Percentiles rank a stretch among this genome's conserved stretches.
Evolutionary conservation across 2,113 vertebrate species (phyloP).

Genomic region (Chamaea fasciata): DNA sequence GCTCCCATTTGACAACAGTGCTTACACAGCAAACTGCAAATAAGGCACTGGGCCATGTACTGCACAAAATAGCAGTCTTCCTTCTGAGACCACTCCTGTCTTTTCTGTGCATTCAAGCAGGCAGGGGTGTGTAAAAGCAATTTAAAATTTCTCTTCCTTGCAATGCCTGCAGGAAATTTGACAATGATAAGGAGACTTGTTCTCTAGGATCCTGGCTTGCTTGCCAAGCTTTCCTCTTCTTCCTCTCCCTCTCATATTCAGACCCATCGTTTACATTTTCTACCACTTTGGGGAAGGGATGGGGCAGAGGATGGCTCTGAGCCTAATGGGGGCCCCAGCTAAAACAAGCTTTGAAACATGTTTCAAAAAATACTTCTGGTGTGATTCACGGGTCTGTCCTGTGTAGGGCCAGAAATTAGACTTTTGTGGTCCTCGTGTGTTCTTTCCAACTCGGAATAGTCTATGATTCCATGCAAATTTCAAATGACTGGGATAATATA

Average conservation of each 20-base stretch:
- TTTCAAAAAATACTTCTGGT: background rate
- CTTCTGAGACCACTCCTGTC: background rate
- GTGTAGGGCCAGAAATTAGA: background rate
- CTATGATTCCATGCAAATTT: background rate
- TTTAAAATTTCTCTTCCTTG: slow-evolving; percentile 3
- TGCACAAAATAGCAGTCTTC: background rate
- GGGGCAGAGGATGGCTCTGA: background rate
- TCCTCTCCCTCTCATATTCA: background rate
- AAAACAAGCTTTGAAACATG: background rate
- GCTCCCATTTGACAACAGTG: background rate
- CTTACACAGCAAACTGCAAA: slow-evolving; percentile 21
- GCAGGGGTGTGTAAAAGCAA: background rate
- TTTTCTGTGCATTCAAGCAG: background rate
- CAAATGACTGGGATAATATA: background rate
- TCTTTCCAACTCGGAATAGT: background rate
- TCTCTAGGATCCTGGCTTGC: background rate
- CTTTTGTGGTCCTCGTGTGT: background rate
- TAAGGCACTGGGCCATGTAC: background rate
- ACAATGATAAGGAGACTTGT: background rate
- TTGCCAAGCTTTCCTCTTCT: background rate
- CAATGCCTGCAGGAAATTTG: background rate
- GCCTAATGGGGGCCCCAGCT: rapidly evolving
- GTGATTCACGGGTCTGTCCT: background rate
- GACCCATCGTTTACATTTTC: background rate
- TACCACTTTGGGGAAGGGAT: background rate